Conservation (phyloP, 2,888 invertebrate genomes). For the Apeira syringaria region DNA sequence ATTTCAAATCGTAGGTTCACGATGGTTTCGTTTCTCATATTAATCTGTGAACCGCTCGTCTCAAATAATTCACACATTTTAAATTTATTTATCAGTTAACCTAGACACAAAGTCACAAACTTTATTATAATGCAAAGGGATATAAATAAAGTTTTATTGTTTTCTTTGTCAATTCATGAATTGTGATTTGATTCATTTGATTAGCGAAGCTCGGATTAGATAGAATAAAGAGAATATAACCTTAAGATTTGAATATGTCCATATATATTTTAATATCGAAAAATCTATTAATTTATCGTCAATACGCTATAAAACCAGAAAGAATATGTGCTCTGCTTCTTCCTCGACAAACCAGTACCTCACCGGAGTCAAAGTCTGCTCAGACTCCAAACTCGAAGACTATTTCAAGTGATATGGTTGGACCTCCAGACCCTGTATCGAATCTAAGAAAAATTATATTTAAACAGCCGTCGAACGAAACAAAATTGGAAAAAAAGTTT, state of each 20-base stretch:
- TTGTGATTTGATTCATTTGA: too few species aligned
- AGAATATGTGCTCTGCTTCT: conserved; percentile 31
- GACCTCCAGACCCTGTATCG: conserved; percentile 91
- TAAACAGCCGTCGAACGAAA: conserved; percentile 86
- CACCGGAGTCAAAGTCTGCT: conserved; percentile 54
- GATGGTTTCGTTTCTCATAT: too few species aligned
- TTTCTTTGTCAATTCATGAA: too few species aligned
- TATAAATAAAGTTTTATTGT: too few species aligned
- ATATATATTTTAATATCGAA: neutral
- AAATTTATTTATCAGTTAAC: too few species aligned
- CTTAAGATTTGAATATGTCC: neutral
- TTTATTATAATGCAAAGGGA: too few species aligned
- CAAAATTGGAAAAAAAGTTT: conserved; percentile 84
- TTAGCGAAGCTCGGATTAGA: too few species aligned
- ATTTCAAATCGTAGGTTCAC: too few species aligned
- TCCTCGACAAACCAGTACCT: conserved; percentile 45
- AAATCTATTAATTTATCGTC: conserved; percentile 6
- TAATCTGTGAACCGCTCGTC: too few species aligned
- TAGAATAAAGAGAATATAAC: too few species aligned
- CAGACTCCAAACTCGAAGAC: conserved; percentile 65
- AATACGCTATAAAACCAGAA: conserved; percentile 28
- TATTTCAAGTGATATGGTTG: conserved; percentile 85
- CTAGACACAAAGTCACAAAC: too few species aligned
- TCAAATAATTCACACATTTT: too few species aligned
- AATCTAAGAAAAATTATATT: conserved; percentile 90